phyloP scores from a whole-genome alignment of 2,113 vertebrate genomes.

The Elaphurus davidianus region DNA sequence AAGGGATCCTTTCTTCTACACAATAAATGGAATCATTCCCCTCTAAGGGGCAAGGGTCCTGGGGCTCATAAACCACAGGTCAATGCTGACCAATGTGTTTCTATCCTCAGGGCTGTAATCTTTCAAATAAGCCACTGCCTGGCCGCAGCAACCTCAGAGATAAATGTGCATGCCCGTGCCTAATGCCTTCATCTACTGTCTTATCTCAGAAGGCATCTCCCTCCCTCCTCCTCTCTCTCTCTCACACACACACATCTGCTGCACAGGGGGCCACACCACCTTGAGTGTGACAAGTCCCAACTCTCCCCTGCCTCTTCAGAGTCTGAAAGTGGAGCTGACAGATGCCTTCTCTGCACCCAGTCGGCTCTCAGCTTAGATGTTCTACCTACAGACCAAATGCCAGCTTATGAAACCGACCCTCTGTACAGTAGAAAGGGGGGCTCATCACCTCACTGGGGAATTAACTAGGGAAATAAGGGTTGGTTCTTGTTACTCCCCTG shows the following conservation, averaged over 20 bases:
- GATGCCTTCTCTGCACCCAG: neutral
- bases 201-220: neutral
- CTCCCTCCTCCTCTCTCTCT: neutral
- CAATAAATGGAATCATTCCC: neutral
- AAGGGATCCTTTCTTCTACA: neutral
- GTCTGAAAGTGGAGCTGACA: neutral
- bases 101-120: neutral
- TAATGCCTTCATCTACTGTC: neutral
- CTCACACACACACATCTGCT: neutral
- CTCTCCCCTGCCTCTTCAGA: neutral
- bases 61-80: conserved; percentile 10
- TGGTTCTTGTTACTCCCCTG: neutral
- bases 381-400: neutral
- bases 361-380: neutral
- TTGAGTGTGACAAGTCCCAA: neutral
- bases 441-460: neutral
- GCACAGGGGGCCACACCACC: neutral
- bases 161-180: neutral
- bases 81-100: neutral
- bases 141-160: neutral
- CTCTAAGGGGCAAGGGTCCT: neutral
- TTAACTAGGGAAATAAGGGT: neutral
- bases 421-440: neutral
- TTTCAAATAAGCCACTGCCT: neutral
- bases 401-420: neutral